These are phyloP conservation scores for Stenchaetothrips biformis DNA, from an alignment of 2,888 invertebrate genomes.

Conservation along the genomic window DNA sequence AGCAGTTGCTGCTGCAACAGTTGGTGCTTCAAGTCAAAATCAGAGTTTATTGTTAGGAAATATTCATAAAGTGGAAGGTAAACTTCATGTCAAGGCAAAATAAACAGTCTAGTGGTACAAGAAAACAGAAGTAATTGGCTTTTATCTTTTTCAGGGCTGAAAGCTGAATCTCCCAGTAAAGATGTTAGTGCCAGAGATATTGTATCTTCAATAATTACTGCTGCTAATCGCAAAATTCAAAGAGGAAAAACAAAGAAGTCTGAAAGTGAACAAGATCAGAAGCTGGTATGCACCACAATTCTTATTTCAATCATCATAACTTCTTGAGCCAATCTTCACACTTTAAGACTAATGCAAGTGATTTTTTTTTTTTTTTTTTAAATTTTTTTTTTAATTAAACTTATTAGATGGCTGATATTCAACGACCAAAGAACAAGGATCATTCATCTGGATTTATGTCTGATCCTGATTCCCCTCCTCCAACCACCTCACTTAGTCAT, in stretches of 20 bases:
- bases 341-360: not conserved
- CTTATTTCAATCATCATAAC: not conserved
- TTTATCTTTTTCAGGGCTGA: conserved; percentile 23
- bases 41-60: conserved; percentile 68
- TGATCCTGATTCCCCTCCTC: conserved; percentile 4
- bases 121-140: not conserved
- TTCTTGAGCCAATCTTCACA: not conserved
- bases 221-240: conserved; percentile 75
- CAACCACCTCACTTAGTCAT: not conserved
- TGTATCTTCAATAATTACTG: conserved; percentile 72
- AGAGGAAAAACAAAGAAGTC: conserved; percentile 44
- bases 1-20: conserved; percentile 36
- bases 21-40: conserved; percentile 50
- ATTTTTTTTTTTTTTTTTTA: not conserved
- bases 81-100: conserved; percentile 30
- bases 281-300: not conserved
- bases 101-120: not conserved
- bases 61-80: conserved; percentile 76
- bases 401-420: not conserved
- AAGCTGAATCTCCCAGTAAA: conserved; percentile 35
- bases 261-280: conserved; percentile 2
- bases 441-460: conserved; percentile 11
- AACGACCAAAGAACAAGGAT: not conserved
- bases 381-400: too few species aligned
- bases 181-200: conserved; percentile 55